Percentiles rank a stretch among this genome's conserved stretches.
phyloP scores from a whole-genome alignment of 37 sponge, comb jelly and placozoan genomes.

The Tethya wilhelma region DNA sequence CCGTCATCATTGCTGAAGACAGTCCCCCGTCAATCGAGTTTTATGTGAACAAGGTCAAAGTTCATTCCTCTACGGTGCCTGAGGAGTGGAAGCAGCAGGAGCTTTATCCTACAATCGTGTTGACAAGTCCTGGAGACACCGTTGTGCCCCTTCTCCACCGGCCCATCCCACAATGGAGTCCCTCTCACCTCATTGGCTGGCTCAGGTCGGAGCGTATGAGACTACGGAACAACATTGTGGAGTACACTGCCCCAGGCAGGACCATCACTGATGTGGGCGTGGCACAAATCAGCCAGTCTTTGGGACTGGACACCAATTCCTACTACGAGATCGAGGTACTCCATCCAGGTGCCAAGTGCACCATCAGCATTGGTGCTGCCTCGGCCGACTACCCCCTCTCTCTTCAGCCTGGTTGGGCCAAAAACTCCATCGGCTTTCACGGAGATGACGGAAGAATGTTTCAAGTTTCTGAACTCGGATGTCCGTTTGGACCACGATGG shows the following conservation, averaged over 20 bases:
- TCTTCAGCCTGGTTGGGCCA: conserved; percentile 47
- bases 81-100: background rate
- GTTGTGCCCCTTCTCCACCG: conserved; percentile 25
- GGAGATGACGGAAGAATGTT: conserved; percentile 67
- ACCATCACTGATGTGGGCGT: conserved; percentile 22
- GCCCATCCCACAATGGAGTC: conserved; percentile 14
- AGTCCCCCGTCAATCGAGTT: conserved; percentile 19
- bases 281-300: conserved; percentile 44
- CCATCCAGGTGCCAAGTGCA: conserved; percentile 12
- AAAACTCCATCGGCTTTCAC: conserved; percentile 54
- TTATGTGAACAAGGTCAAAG: conserved; percentile 39
- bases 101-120: conserved; percentile 43
- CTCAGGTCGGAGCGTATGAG: conserved; percentile 52
- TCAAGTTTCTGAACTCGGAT: conserved; percentile 9
- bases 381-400: conserved; percentile 30
- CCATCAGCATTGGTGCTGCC: conserved; percentile 52
- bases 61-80: background rate
- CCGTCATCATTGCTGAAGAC: background rate
- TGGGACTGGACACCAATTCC: conserved; percentile 7
- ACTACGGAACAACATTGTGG: conserved; percentile 18
- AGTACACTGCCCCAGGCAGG: conserved; percentile 23
- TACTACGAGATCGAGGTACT: conserved; percentile 66
- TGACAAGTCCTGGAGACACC: conserved; percentile 35
- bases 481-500: conserved; percentile 58
- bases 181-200: conserved; percentile 50